These are phyloP conservation scores for Drosophila littoralis DNA, from an alignment of 1,140 invertebrate species.

Conservation along the genomic window DNA sequence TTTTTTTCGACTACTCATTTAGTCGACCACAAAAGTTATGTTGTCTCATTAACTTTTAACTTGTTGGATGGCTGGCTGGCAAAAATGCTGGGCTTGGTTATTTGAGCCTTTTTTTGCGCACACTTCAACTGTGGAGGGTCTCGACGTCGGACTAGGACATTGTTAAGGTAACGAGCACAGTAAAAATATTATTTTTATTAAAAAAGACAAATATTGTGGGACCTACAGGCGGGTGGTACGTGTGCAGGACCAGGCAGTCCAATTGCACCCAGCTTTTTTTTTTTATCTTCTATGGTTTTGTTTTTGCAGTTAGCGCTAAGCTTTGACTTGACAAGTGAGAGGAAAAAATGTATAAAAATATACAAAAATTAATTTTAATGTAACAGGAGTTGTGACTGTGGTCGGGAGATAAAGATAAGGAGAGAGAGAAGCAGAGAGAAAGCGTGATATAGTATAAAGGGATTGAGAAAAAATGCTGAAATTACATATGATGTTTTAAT, in stretches of 20 bases:
- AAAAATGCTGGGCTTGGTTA: slow-evolving; percentile 62
- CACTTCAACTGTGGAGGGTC: slow-evolving; percentile 62
- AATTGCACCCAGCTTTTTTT: slow-evolving; percentile 45
- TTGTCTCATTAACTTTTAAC: slow-evolving; percentile 84
- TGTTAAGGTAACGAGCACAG: slow-evolving; percentile 78
- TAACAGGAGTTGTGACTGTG: slow-evolving; percentile 16
- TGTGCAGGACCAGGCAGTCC: slow-evolving; percentile 28
- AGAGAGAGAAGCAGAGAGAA: slow-evolving; percentile 4
- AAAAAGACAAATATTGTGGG: slow-evolving; percentile 69
- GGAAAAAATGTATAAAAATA: slow-evolving; percentile 75
- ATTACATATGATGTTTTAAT: slow-evolving; percentile 81
- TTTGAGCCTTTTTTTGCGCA: slow-evolving; percentile 65
- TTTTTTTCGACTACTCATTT: slow-evolving; percentile 65
- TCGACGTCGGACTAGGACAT: slow-evolving; percentile 63
- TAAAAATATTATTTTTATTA: slow-evolving; percentile 79
- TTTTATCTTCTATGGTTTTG: slow-evolving; percentile 8
- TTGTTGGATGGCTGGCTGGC: slow-evolving; percentile 49
- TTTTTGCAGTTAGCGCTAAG: slow-evolving; percentile 60
- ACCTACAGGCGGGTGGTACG: background rate
- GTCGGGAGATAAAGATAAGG: slow-evolving; percentile 6
- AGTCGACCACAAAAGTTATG: slow-evolving; percentile 78
- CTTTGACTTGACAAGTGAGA: slow-evolving; percentile 72
- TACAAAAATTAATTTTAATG: slow-evolving; percentile 78
- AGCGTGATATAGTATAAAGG: background rate
- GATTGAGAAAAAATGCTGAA: slow-evolving; percentile 58